Evolutionary conservation across 2,113 vertebrate genomes (phyloP).

Genomic region (Corythoichthys intestinalis): DNA sequence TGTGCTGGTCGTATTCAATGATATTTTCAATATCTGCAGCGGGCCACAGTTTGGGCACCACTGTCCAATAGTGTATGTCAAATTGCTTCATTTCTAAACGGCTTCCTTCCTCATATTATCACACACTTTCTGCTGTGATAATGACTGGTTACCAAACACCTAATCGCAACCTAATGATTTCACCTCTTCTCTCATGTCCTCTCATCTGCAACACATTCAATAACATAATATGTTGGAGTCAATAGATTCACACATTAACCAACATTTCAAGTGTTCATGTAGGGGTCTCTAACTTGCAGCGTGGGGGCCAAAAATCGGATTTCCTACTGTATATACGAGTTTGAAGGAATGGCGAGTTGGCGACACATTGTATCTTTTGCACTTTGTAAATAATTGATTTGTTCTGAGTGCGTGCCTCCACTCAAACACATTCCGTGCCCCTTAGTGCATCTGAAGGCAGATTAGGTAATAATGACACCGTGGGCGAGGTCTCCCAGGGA

Average conservation of each 20-base stretch:
- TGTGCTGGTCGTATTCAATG: too few species aligned
- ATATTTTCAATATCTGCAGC: too few species aligned
- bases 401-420: slow-evolving; percentile 1
- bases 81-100: not conserved
- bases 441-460: not conserved
- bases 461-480: slow-evolving; percentile 4
- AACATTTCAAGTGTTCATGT: too few species aligned
- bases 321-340: not conserved
- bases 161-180: not conserved
- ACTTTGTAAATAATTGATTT: slow-evolving; percentile 5
- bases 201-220: not conserved
- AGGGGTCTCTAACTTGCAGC: too few species aligned
- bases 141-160: not conserved
- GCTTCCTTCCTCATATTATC: not conserved
- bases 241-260: too few species aligned
- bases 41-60: too few species aligned
- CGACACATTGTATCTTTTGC: not conserved
- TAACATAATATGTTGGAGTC: not conserved
- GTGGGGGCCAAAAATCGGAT: too few species aligned
- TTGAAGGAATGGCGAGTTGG: not conserved
- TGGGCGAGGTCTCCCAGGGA: slow-evolving; percentile 1
- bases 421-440: not conserved
- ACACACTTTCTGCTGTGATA: not conserved
- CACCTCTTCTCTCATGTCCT: not conserved
- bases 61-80: not conserved